Percentiles rank a stretch among this genome's conserved stretches.
Conservation (phyloP, 1,140 invertebrate genomes). For the Plodia interpunctella region DNA sequence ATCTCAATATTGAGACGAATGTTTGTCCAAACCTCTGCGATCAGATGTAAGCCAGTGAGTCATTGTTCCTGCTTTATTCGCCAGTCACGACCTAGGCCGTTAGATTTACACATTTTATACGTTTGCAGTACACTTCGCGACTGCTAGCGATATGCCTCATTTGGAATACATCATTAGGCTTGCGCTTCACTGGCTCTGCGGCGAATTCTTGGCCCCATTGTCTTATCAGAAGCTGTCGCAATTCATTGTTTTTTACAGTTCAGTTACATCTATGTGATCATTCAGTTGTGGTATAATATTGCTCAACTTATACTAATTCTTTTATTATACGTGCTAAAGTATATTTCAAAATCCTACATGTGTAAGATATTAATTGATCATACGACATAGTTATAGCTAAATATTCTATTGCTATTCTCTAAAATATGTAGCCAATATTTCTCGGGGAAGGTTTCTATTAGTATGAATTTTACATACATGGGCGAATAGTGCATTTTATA, state of each 20-base stretch:
- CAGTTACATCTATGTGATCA: background rate
- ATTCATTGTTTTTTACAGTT: slow-evolving; percentile 1
- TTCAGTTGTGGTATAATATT: background rate
- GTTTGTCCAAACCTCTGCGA: background rate
- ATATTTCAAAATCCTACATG: too few species aligned
- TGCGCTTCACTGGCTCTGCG: background rate
- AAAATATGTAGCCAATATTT: too few species aligned
- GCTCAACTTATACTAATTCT: too few species aligned
- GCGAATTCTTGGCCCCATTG: background rate
- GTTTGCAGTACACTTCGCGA: slow-evolving; percentile 5
- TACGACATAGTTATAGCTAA: too few species aligned
- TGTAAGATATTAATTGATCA: too few species aligned
- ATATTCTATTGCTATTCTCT: too few species aligned
- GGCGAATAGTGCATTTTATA: too few species aligned
- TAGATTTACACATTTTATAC: slow-evolving; percentile 13
- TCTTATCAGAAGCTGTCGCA: background rate
- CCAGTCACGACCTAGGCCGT: slow-evolving; percentile 9
- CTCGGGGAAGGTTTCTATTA: too few species aligned
- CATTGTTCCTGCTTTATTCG: slow-evolving; percentile 11
- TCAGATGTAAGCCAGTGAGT: slow-evolving; percentile 1
- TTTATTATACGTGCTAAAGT: too few species aligned
- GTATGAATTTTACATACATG: too few species aligned
- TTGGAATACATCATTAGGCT: background rate
- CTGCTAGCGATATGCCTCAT: slow-evolving; percentile 1
- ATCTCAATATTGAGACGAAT: background rate